A percentile compares a stretch with the other conserved stretches of the same genome.
Evolutionary conservation across 1,140 invertebrate genomes (phyloP).

Genomic region (Papilio dardanus): DNA sequence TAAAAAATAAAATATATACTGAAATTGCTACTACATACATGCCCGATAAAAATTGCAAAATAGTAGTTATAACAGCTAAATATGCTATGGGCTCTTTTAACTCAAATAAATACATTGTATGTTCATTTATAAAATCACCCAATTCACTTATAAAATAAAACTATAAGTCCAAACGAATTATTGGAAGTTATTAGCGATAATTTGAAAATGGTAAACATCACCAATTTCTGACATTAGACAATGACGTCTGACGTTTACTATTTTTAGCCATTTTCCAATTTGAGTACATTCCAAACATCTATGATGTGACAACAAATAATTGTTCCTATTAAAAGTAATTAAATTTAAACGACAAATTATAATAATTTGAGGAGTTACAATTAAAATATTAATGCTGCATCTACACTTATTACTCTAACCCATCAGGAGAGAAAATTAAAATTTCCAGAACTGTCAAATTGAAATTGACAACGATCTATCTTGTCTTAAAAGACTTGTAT

Average conservation of each 20-base stretch:
- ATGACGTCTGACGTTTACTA: background rate
- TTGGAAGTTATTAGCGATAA: slow-evolving; percentile 1
- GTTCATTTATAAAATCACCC: slow-evolving; percentile 2
- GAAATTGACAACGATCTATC: no score
- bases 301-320: background rate
- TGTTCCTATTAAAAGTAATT: background rate
- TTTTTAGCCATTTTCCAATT: background rate
- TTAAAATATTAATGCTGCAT: background rate
- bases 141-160: slow-evolving; percentile 17
- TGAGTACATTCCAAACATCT: background rate
- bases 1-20: slow-evolving; percentile 39
- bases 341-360: background rate
- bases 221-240: background rate
- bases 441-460: background rate
- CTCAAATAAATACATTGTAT: slow-evolving; percentile 52
- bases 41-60: slow-evolving; percentile 69
- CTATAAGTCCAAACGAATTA: background rate
- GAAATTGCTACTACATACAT: slow-evolving; percentile 58
- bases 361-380: background rate
- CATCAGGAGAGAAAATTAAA: background rate
- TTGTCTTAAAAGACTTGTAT: no score
- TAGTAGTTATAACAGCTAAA: slow-evolving; percentile 65
- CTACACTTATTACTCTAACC: background rate
- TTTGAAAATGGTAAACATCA: slow-evolving; percentile 33
- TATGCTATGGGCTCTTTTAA: slow-evolving; percentile 57